A percentile compares a stretch with the other conserved stretches of the same genome.
These are phyloP conservation scores for Aspidoscelis tigris DNA, from an alignment of 2,113 vertebrate species.

Conservation along the genomic window DNA sequence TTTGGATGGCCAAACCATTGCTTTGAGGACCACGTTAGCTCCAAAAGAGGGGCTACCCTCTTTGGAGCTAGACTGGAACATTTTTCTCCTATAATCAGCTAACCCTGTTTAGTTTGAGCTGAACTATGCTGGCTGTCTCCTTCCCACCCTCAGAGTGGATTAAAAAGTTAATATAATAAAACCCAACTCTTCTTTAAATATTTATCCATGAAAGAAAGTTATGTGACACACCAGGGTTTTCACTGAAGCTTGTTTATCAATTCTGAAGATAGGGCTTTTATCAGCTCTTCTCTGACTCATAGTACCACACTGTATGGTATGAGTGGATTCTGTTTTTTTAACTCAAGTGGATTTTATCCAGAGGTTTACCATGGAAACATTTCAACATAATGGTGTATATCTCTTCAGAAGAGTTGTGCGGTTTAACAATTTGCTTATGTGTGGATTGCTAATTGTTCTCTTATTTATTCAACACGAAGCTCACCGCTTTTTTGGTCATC, in stretches of 20 bases:
- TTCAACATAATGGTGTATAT: constrained; percentile 52
- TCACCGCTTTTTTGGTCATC: background rate
- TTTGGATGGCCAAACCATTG: no score
- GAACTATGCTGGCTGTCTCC: background rate
- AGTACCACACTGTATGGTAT: constrained; percentile 6
- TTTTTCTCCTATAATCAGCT: background rate
- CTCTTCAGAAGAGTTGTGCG: constrained; percentile 49
- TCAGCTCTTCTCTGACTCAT: constrained; percentile 41
- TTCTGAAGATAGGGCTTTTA: constrained; percentile 11
- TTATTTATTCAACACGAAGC: no score
- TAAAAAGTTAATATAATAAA: constrained; percentile 35
- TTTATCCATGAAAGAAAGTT: constrained; percentile 55
- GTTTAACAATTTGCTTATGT: constrained; percentile 40
- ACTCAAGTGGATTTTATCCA: constrained; percentile 36
- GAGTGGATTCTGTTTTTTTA: constrained; percentile 45
- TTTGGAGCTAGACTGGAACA: background rate
- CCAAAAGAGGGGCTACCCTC: no score
- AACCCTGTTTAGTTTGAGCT: background rate
- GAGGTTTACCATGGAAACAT: constrained; percentile 54
- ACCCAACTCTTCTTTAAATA: constrained; percentile 52
- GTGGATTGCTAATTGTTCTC: background rate
- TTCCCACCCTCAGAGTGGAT: constrained; percentile 9
- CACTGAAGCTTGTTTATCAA: constrained; percentile 41
- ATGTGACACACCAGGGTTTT: constrained; percentile 31
- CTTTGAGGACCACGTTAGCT: no score